These are phyloP conservation scores for Eupithecia vulgata DNA, from an alignment of 2,888 invertebrate species.

Conservation along the genomic window DNA sequence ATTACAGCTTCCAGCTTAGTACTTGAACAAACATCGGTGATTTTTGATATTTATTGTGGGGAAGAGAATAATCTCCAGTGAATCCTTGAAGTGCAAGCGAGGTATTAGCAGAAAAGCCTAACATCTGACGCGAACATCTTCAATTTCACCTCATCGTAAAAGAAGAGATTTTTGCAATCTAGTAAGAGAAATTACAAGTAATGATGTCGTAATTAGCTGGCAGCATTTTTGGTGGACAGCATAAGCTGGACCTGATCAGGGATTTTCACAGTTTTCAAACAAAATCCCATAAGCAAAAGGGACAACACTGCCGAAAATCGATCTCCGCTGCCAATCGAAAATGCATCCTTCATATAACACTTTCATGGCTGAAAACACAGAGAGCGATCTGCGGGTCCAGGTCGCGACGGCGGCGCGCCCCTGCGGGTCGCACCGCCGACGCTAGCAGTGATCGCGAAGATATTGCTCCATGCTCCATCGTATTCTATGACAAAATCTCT, in stretches of 20 bases:
- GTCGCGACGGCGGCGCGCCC: too few relatives aligned
- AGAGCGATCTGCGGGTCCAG: too few relatives aligned
- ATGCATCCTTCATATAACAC: background rate
- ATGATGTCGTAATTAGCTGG: background rate
- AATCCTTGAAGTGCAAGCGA: background rate
- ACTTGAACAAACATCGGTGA: slow-evolving; percentile 82
- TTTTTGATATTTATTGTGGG: slow-evolving; percentile 71
- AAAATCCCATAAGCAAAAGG: too few relatives aligned
- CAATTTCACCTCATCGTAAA: background rate
- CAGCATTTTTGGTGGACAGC: background rate
- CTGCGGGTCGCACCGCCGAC: too few relatives aligned
- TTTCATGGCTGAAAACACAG: too few relatives aligned
- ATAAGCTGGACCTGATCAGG: background rate
- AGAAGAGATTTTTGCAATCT: background rate
- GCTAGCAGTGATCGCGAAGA: too few relatives aligned
- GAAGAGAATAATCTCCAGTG: background rate
- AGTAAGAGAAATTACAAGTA: background rate
- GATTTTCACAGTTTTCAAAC: background rate
- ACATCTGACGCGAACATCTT: background rate
- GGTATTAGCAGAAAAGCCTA: background rate
- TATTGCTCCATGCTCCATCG: too few relatives aligned
- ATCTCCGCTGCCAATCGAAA: background rate
- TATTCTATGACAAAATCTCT: too few relatives aligned
- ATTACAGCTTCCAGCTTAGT: slow-evolving; percentile 79
- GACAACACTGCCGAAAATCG: background rate